Evolutionary conservation across 2,797 vertebrate species (phyloP).

Genomic region (Lagodon rhomboides): DNA sequence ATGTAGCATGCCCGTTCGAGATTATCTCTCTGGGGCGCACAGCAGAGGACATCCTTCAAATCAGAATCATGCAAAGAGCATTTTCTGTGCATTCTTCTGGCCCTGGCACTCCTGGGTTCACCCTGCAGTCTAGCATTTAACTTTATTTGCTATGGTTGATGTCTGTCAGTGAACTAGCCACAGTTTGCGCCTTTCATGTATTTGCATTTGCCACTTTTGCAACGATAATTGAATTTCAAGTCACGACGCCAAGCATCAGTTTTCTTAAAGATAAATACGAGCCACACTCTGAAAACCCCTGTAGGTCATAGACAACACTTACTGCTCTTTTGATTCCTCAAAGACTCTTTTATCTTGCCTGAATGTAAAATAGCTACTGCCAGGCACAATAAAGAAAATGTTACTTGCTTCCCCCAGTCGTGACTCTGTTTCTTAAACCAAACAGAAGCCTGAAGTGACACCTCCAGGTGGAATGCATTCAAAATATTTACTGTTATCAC

Average conservation of each 20-base stretch:
- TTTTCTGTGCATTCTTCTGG: slow-evolving; percentile 17
- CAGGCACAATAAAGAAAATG: background rate
- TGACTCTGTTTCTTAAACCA: slow-evolving; percentile 21
- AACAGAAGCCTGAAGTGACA: slow-evolving; percentile 11
- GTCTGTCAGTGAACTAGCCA: slow-evolving; percentile 7
- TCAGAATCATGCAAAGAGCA: slow-evolving; percentile 20
- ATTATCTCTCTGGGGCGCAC: slow-evolving; percentile 51
- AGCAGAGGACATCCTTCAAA: slow-evolving; percentile 40
- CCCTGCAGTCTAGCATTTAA: background rate
- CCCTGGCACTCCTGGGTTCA: slow-evolving; percentile 3
- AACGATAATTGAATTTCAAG: slow-evolving; percentile 23
- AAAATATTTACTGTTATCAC: background rate
- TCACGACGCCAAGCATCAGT: slow-evolving; percentile 32
- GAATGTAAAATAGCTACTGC: slow-evolving; percentile 27
- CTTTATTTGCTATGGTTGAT: slow-evolving; percentile 12
- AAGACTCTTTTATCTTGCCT: slow-evolving; percentile 7
- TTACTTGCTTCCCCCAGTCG: background rate
- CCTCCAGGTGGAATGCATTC: background rate
- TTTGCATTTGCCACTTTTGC: slow-evolving; percentile 15
- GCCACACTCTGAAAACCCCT: slow-evolving; percentile 21
- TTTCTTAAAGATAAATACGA: slow-evolving; percentile 25
- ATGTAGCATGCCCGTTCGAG: slow-evolving; percentile 57
- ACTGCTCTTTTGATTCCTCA: slow-evolving; percentile 19
- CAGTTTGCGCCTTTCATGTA: background rate
- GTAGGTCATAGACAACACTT: slow-evolving; percentile 18